A percentile compares a stretch with the other conserved stretches of the same genome.
Evolutionary conservation across 2,888 invertebrate genomes (phyloP).

Genomic region (Eupithecia insigniata): DNA sequence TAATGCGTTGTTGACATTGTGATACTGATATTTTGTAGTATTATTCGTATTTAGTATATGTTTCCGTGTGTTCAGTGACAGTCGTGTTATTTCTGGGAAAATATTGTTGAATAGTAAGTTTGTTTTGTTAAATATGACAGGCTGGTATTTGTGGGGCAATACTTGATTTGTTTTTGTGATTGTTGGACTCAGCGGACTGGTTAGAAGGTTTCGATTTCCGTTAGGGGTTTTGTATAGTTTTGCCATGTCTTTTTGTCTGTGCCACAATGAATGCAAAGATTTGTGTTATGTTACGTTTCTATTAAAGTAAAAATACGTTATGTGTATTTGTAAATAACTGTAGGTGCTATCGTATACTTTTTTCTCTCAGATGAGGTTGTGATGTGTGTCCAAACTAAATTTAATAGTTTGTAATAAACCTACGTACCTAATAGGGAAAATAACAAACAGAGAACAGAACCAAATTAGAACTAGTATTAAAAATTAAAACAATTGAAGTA

Average conservation of each 20-base stretch:
- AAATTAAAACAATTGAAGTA: too few relatives aligned
- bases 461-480: too few relatives aligned
- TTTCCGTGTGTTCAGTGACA: not conserved
- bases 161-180: not conserved
- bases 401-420: not conserved
- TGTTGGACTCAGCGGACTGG: not conserved
- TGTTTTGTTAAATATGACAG: constrained; percentile 5
- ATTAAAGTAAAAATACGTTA: not conserved
- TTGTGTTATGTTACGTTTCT: not conserved
- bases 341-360: not conserved
- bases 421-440: too few relatives aligned
- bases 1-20: not conserved
- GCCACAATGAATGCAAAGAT: not conserved
- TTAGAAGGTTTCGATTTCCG: not conserved
- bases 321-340: not conserved
- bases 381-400: not conserved
- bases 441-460: too few relatives aligned
- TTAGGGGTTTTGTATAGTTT: not conserved
- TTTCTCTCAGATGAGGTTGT: not conserved
- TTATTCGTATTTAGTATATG: not conserved
- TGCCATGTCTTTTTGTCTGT: not conserved
- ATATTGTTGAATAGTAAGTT: constrained; percentile 23
- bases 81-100: constrained; percentile 17
- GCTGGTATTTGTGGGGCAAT: not conserved
- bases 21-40: constrained; percentile 1